Conservation (phyloP, 2,113 vertebrate species). For the Gasterosteus nipponicus region DNA sequence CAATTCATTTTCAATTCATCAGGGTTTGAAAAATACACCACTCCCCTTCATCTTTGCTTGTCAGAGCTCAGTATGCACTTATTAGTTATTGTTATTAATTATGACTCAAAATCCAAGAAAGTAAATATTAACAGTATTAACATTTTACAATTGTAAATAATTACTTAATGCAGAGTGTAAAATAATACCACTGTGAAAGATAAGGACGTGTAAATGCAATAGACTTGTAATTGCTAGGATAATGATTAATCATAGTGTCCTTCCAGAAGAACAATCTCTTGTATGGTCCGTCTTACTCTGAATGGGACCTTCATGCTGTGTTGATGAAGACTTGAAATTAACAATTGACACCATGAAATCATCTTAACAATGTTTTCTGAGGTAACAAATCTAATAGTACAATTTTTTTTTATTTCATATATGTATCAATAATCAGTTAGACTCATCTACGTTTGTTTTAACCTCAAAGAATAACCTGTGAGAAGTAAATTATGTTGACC, state of each 20-base stretch:
- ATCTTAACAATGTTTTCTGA: too few relatives aligned
- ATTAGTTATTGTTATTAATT: not conserved
- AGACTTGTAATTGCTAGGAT: not conserved
- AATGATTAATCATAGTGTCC: too few relatives aligned
- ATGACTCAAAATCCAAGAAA: not conserved
- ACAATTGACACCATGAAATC: too few relatives aligned
- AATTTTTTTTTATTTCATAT: not conserved
- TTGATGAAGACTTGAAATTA: too few relatives aligned
- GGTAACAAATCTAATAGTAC: too few relatives aligned
- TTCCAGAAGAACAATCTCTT: too few relatives aligned
- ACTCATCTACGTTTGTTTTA: not conserved
- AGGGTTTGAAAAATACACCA: constrained; percentile 54
- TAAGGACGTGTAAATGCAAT: not conserved
- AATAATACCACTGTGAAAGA: not conserved
- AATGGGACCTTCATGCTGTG: too few relatives aligned
- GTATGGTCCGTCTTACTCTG: too few relatives aligned
- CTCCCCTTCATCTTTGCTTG: constrained; percentile 46
- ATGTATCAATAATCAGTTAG: not conserved
- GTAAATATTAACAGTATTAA: not conserved
- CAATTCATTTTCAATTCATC: constrained; percentile 66
- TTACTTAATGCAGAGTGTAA: not conserved
- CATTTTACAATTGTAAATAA: not conserved
- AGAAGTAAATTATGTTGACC: constrained; percentile 31
- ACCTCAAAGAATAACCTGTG: not conserved
- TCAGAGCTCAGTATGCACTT: constrained; percentile 31